Evolutionary conservation across 2,113 vertebrate genomes (phyloP).

Genomic region (Antigone vipio): DNA sequence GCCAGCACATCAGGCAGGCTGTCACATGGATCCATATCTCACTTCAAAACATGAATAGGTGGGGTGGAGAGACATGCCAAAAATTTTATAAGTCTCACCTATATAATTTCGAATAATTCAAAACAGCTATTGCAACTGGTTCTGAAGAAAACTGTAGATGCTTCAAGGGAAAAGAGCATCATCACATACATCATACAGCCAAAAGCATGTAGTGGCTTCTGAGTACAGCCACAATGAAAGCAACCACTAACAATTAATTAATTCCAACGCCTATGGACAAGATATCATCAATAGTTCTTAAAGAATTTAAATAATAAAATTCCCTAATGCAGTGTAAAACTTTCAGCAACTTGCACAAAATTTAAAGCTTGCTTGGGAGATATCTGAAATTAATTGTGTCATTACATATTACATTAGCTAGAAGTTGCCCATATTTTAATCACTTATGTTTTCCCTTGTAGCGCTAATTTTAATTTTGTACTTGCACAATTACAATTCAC

Average conservation of each 20-base stretch:
- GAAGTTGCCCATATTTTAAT: slow-evolving; percentile 17
- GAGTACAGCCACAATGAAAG: background rate
- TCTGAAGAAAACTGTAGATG: background rate
- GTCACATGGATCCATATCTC: background rate
- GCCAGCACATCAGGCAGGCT: background rate
- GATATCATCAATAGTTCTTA: background rate
- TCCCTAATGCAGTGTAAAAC: background rate
- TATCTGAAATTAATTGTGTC: slow-evolving; percentile 10
- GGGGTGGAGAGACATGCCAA: background rate
- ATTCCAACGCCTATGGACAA: background rate
- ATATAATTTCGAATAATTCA: background rate
- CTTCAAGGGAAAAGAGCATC: background rate
- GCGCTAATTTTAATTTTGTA: background rate
- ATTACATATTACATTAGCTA: background rate
- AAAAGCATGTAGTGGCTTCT: background rate
- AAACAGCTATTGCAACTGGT: background rate
- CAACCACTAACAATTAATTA: background rate
- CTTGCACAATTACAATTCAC: slow-evolving; percentile 7
- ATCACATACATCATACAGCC: background rate
- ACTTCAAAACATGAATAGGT: background rate
- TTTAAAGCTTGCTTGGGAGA: background rate
- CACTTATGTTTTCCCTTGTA: background rate
- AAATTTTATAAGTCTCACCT: background rate
- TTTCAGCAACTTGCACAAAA: background rate
- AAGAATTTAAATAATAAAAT: background rate